Base-by-base conservation (phyloP, 2,888 invertebrate genomes). In the Leucania comma region DNA sequence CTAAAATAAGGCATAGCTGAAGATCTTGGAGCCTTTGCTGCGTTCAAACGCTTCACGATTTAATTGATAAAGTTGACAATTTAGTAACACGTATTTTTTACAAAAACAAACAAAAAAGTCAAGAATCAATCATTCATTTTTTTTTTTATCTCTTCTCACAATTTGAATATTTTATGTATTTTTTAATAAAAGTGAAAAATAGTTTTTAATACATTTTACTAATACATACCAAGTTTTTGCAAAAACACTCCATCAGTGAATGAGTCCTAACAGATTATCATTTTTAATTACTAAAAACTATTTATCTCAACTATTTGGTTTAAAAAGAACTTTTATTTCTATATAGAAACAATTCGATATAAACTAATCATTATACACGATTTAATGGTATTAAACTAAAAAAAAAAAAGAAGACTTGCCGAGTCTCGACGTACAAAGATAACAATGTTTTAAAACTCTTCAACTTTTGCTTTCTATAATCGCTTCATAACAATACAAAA, bases 231-330 rank as follows among this genome's bases (percentile, higher is more conserved):
- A 80, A 65, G 81, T 79, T 81, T 77, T 84, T 82, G 83, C 83
- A 83, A 84, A 80, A 84, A 82, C 71, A 68, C 73, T 71, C 69
- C 69, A 78, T 58, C 75, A 64, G 46, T 65, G 68, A 70, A 75
- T 59, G 69, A 72, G 61, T 68, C 62, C 72, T 80, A 78, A 73
- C 72, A 67, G 68, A 68, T 83, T 63, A 72, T 69, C 2, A 48
- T 74, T 76, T 76, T 78, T 69, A 22, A 73, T 78, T 70, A 75
- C 81, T 83, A 85, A 76, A 81, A 72, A 61, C 78, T 85, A 85
- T 83, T 83, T 87, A 87, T 86, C 83, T 87, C 85, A 89, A 89
- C 87, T 91, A 90, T 91, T 91, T 91, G 91, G 91, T 91, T 89
- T 87, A 81, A 84, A 84, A 87, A 84, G 79, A 84, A 82, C 53